These are phyloP conservation scores for Dryococelus australis DNA, from an alignment of 2,888 invertebrate genomes.

Conservation along the genomic window DNA sequence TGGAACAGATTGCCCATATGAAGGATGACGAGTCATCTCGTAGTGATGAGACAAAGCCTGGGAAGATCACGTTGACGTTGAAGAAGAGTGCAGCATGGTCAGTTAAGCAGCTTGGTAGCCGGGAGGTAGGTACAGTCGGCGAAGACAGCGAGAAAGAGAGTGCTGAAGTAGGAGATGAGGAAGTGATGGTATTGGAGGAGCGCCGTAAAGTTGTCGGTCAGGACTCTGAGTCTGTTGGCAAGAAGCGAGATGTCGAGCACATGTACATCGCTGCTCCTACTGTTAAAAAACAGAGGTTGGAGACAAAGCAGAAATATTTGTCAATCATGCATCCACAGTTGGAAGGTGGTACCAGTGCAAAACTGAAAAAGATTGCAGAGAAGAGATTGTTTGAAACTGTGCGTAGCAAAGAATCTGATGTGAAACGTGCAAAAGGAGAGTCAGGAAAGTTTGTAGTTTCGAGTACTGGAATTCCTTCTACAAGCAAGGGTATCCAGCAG, in stretches of 20 bases:
- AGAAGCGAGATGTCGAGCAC: not conserved
- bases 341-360: not conserved
- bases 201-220: not conserved
- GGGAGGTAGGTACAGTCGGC: not conserved
- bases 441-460: not conserved
- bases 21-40: not conserved
- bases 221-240: not conserved
- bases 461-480: not conserved
- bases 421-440: not conserved
- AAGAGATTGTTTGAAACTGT: not conserved
- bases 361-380: not conserved
- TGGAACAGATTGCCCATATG: not conserved
- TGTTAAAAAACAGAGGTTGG: not conserved
- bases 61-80: constrained; percentile 43
- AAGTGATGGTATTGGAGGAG: not conserved
- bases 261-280: not conserved
- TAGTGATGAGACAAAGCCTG: constrained; percentile 34
- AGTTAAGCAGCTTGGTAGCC: constrained; percentile 26
- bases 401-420: not conserved
- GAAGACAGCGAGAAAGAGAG: not conserved
- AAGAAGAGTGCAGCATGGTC: constrained; percentile 44
- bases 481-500: not conserved
- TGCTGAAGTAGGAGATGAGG: not conserved
- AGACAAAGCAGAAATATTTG: not conserved
- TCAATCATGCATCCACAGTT: not conserved